These are phyloP conservation scores for Mythimna albipuncta DNA, from an alignment of 2,888 invertebrate genomes.

Conservation along the genomic window DNA sequence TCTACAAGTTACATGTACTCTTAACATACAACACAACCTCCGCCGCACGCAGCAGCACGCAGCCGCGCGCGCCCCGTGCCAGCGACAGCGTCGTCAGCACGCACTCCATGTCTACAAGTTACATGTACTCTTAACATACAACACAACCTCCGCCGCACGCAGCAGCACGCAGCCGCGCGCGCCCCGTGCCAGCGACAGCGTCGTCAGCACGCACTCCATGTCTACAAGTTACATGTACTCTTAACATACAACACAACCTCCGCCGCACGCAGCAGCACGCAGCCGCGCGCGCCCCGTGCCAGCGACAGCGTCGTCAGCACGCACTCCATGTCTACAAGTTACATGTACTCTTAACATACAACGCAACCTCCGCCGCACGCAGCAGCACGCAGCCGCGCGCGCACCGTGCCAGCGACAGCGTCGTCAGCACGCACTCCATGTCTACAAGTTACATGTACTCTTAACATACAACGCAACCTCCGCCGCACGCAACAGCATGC, in stretches of 20 bases:
- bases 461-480: too few species aligned
- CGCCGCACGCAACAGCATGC: constrained; percentile 74
- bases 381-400: constrained; percentile 88
- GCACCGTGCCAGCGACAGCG: constrained; percentile 94
- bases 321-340: constrained; percentile 94
- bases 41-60: constrained; percentile 74
- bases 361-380: too few species aligned
- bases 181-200: constrained; percentile 94
- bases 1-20: constrained; percentile 82
- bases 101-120: constrained; percentile 94
- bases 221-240: constrained; percentile 82
- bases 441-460: constrained; percentile 82
- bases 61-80: constrained; percentile 92
- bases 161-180: constrained; percentile 88
- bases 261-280: constrained; percentile 74
- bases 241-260: too few species aligned
- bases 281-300: constrained; percentile 92
- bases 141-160: too few species aligned
- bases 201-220: constrained; percentile 97
- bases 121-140: too few species aligned
- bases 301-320: constrained; percentile 96
- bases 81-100: constrained; percentile 96
- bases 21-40: too few species aligned
- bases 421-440: constrained; percentile 97
- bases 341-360: too few species aligned